Base-by-base conservation (phyloP, 2,113 vertebrate species). In the Lophotis ruficrista region DNA sequence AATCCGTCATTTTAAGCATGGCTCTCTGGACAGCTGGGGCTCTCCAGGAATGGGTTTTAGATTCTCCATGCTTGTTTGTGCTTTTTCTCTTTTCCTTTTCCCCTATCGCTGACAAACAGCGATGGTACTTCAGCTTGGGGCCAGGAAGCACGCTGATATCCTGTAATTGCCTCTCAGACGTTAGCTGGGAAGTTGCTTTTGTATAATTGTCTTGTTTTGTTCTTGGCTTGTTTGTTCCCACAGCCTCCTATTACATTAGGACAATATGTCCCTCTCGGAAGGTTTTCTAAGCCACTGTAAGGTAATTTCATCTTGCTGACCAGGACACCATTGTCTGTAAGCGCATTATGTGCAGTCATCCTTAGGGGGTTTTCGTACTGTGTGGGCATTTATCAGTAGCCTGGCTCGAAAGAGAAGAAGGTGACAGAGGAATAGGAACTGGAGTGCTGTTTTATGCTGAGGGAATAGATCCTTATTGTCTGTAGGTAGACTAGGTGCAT, bases 141-240 rank as follows among this genome's bases (percentile, higher is more conserved):
- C 77, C 95, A 93, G 96, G 94, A 97, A 96, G 64, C 88, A 78
- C 3, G 2, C 60, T 1, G 65, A 71, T 95, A 95, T 95, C 96
- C 92, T 96, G 92, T 73, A 87, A 95, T 89, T 93, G 92, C 94
- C 69, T 93, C 76, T 92, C 65, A 86, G 88, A 75, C 14, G 1
- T 94, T 84, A 96, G 60, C 87, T 87, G 92, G 86, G 86, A 96
- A 95, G 90, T 95, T 83, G 71, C 90, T 96, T 96, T 94, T 96
- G 89, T 96, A 1, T 95, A 89, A 91, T 95, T 96, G 77, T 91
- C 84, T 91, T 95, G 91, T 96, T 96, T 97, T 96, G 93, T 96
- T 95, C 80, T 92, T 0, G 0, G 43, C 80, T 95, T 94, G 83
- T 96, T 96, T 97, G 88, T 95, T 96, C 95, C 85, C 96, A 97